Conservation (phyloP, 2,797 vertebrate genomes). For the Clarias platycephalus region DNA sequence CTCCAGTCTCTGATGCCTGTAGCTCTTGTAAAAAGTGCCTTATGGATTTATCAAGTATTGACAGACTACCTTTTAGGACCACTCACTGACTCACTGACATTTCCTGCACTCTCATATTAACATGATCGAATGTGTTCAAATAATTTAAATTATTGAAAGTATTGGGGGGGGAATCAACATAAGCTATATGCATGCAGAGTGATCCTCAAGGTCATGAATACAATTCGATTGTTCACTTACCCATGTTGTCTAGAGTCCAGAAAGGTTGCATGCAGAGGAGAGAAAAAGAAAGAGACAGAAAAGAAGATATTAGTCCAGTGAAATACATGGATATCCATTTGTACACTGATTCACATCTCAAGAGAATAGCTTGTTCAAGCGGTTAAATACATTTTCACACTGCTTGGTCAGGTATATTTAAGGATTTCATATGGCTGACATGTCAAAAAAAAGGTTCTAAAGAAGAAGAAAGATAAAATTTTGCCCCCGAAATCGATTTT, state of each 20-base stretch:
- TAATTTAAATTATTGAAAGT: background rate
- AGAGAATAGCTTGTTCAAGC: background rate
- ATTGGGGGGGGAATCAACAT: background rate
- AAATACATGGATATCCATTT: background rate
- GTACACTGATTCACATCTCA: background rate
- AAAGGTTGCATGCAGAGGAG: slow-evolving; percentile 4
- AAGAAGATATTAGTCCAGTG: background rate
- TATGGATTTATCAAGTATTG: slow-evolving; percentile 51
- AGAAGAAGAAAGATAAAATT: background rate
- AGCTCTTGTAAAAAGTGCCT: slow-evolving; percentile 9
- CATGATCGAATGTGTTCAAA: background rate
- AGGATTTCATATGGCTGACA: background rate
- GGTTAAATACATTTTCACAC: background rate
- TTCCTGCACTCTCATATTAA: background rate
- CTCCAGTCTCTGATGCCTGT: background rate
- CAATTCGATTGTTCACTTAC: slow-evolving; percentile 18
- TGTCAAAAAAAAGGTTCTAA: background rate
- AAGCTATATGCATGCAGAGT: background rate
- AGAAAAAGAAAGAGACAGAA: background rate
- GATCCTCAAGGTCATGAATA: background rate
- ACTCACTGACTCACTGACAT: slow-evolving; percentile 22
- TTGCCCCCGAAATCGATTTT: background rate
- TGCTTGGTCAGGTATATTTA: background rate
- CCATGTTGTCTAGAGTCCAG: slow-evolving; percentile 19
- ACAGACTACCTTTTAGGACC: slow-evolving; percentile 45